Conservation (phyloP, 2,113 vertebrate species). For the Cryptomyrus ogoouensis region DNA sequence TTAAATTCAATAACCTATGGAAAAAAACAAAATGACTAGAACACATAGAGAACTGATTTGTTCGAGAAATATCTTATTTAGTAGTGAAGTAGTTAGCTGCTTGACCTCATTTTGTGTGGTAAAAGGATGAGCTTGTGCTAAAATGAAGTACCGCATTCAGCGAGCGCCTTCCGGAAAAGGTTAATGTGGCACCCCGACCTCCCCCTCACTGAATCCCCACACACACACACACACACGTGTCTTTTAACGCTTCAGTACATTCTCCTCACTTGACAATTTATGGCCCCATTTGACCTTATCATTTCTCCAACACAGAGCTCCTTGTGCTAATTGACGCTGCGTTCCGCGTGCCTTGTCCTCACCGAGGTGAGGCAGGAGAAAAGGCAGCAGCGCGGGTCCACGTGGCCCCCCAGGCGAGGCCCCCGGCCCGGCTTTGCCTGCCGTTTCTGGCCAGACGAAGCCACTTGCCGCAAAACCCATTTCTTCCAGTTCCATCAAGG, state of each 20-base stretch:
- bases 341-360: slow-evolving; percentile 16
- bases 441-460: background rate
- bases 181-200: slow-evolving; percentile 22
- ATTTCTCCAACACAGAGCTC: slow-evolving; percentile 4
- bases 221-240: background rate
- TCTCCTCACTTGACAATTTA: slow-evolving; percentile 19
- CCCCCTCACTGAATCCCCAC: background rate
- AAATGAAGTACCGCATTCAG: slow-evolving; percentile 4
- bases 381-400: background rate
- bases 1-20: background rate
- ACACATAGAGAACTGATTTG: background rate
- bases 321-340: slow-evolving; percentile 25
- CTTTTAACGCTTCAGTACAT: background rate
- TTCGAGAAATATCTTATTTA: background rate
- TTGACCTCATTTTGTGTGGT: background rate
- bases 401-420: background rate
- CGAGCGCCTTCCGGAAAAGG: background rate
- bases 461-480: background rate
- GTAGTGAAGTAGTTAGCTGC: background rate
- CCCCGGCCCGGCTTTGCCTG: background rate
- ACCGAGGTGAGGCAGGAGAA: background rate
- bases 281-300: slow-evolving; percentile 22
- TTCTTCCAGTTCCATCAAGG: background rate
- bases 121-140: background rate
- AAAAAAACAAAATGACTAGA: background rate